These are phyloP conservation scores for Meloidogyne chitwoodi DNA, from an alignment of 1,140 invertebrate genomes.

Conservation along the genomic window DNA sequence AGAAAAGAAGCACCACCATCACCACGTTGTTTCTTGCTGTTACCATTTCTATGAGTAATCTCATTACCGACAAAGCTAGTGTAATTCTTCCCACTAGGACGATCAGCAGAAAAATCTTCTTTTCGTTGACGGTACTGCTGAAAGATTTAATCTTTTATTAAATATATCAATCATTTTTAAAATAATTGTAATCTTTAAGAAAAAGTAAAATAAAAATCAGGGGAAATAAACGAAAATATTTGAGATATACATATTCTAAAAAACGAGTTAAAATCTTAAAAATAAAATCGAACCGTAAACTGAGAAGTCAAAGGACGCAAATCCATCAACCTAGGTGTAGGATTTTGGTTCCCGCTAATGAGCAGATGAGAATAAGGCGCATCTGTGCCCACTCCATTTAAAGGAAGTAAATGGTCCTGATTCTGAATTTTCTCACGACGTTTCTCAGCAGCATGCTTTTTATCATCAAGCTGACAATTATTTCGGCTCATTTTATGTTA, in stretches of 20 bases:
- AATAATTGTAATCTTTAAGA: too few species aligned
- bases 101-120: conserved; percentile 13
- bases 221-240: too few species aligned
- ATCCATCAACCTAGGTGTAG: conserved; percentile 6
- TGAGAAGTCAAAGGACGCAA: background rate
- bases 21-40: background rate
- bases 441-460: conserved; percentile 8
- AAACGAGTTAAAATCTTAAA: background rate
- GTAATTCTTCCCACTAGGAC: conserved; percentile 4
- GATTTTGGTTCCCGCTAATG: background rate
- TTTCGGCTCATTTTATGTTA: background rate
- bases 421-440: conserved; percentile 1
- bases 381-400: background rate
- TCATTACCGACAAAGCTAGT: conserved; percentile 11
- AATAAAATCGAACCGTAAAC: background rate
- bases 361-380: conserved; percentile 11
- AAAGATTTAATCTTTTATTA: background rate
- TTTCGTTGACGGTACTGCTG: conserved; percentile 14
- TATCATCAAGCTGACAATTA: conserved; percentile 9
- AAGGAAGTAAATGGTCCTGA: background rate
- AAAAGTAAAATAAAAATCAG: too few species aligned
- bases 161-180: background rate
- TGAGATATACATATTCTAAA: too few species aligned
- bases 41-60: background rate
- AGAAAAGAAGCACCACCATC: conserved; percentile 1